A percentile compares a stretch with the other conserved stretches of the same genome.
These are phyloP conservation scores for Varanus komodoensis DNA, from an alignment of 2,113 vertebrate genomes.

Conservation along the genomic window DNA sequence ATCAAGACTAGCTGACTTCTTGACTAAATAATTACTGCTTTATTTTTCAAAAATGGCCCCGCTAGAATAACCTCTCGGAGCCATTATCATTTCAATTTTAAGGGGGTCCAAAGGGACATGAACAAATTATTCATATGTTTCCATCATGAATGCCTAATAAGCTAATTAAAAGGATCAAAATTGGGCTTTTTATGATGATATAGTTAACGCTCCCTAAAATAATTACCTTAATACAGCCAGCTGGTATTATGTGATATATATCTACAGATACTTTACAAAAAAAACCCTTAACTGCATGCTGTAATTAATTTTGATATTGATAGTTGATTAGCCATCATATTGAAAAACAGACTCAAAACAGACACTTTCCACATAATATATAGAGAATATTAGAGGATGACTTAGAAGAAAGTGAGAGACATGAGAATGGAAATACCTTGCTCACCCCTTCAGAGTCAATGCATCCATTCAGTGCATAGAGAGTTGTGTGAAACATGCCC, in stretches of 20 bases:
- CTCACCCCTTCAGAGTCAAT: not conserved
- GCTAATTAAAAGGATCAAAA: constrained; percentile 60
- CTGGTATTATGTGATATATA: not conserved
- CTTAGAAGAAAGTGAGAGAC: not conserved
- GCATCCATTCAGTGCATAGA: no score
- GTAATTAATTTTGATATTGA: constrained; percentile 26
- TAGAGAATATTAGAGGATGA: not conserved
- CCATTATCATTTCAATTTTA: constrained; percentile 39
- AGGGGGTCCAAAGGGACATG: constrained; percentile 53
- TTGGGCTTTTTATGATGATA: constrained; percentile 48
- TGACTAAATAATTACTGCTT: constrained; percentile 30
- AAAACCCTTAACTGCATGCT: not conserved
- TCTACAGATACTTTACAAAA: constrained; percentile 28
- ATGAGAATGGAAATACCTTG: not conserved
- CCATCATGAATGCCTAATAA: constrained; percentile 46
- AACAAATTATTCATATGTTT: constrained; percentile 58
- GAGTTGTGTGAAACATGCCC: not conserved
- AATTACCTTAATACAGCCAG: constrained; percentile 21
- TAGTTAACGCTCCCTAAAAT: constrained; percentile 47
- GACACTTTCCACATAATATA: not conserved
- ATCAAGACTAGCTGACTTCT: constrained; percentile 59
- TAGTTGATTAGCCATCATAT: not conserved
- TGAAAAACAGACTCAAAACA: constrained; percentile 41
- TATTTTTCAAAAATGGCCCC: constrained; percentile 49
- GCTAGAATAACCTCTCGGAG: constrained; percentile 46